Base-by-base conservation (phyloP, 2,113 vertebrate genomes). In the Macaca fascicularis region DNA sequence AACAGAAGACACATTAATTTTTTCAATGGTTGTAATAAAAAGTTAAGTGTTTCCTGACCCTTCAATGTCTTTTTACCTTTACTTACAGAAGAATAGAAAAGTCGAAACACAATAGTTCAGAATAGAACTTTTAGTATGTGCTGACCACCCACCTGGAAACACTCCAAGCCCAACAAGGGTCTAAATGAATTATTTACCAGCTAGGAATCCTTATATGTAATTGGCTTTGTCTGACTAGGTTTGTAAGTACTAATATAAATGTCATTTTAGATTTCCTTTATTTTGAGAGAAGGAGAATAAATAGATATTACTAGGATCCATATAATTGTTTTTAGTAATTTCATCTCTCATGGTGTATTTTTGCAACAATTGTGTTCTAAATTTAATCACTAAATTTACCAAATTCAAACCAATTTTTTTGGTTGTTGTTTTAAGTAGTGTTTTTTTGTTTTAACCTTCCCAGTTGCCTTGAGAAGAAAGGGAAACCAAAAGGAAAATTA, bases 191-290 rank as follows among this genome's bases (percentile, higher is more conserved):
- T 2, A 74, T 89, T 96, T 93, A 64, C 55, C 32, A 84, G 43
- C 48, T 67, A 81, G 57, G 23, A 89, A 93, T 83, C 64, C 64
- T 72, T 95, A 45, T 43, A 92, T 93, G 45, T 90, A 55, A 9
- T 45, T 90, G 22, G 4, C 61, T 93, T 92, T 92, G 14, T 90
- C 57, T 75, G 22, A 75, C 55, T 81, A 70, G 64, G 23, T 90
- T 92, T 96, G 78, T 80, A 87, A 59, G 50, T 96, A 55, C 22
- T 83, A 13, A 69, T 91, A 69, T 90, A 80, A 89, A 35, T 84
- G 32, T 75, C 94, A 96, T 96, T 89, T 97, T 96, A 76, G 91
- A 96, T 86, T 82, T 92, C 50, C 43, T 72, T 92, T 93, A 61
- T 13, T 97, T 95, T 96, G 83, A 81, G n/a, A 96, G 25, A 94